These are phyloP conservation scores for Nymphicus hollandicus DNA, from an alignment of 2,113 vertebrate genomes.

Conservation along the genomic window DNA sequence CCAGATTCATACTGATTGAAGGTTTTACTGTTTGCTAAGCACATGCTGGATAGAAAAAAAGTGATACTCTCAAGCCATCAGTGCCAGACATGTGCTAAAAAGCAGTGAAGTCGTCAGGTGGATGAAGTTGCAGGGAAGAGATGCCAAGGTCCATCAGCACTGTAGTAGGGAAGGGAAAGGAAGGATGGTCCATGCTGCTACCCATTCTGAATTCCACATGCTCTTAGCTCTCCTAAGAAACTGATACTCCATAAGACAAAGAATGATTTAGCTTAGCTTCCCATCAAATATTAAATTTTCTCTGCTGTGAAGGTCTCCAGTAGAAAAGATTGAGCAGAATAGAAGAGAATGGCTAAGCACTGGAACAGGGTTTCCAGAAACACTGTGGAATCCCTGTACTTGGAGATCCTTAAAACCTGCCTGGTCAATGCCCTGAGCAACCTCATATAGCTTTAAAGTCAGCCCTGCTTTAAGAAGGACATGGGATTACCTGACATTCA, in stretches of 20 bases:
- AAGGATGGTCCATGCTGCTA: not conserved
- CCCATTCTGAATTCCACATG: not conserved
- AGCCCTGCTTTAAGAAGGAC: not conserved
- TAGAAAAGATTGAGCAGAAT: not conserved
- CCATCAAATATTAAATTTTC: not conserved
- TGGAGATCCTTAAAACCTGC: not conserved
- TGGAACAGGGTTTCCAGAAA: not conserved
- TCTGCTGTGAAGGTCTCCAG: not conserved
- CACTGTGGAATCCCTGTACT: not conserved
- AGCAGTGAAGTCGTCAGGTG: not conserved
- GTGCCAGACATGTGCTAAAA: slow-evolving; percentile 13
- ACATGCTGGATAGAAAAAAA: not conserved
- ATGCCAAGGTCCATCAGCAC: slow-evolving; percentile 27
- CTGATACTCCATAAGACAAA: not conserved
- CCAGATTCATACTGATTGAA: not conserved
- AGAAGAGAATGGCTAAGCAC: not conserved
- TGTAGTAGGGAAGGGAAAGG: not conserved
- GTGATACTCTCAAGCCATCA: not conserved
- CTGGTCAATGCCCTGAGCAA: not conserved
- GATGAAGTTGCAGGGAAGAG: not conserved
- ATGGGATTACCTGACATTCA: not conserved
- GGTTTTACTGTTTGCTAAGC: not conserved
- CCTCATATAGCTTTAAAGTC: not conserved
- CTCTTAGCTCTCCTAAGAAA: not conserved
- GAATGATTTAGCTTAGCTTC: not conserved